These are phyloP conservation scores for Silurus glanis DNA, from an alignment of 2,113 vertebrate genomes.

Conservation along the genomic window DNA sequence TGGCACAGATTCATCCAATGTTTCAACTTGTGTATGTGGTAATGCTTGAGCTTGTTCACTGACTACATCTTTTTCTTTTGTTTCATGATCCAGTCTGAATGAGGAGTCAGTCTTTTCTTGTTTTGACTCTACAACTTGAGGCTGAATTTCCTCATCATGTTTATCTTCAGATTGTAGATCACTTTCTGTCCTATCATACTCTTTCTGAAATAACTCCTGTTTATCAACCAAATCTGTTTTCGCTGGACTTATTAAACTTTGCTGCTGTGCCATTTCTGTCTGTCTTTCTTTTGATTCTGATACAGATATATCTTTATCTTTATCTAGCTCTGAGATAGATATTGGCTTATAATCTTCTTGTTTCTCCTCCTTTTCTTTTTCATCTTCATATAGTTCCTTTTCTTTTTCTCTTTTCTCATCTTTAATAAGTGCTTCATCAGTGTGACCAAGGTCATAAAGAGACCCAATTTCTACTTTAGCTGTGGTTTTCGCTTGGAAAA, in stretches of 20 bases:
- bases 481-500: slow-evolving; percentile 60
- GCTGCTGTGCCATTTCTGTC: neutral
- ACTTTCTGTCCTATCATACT: slow-evolving; percentile 25
- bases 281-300: slow-evolving; percentile 33
- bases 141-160: slow-evolving; percentile 8
- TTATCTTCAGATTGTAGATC: slow-evolving; percentile 38
- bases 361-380: slow-evolving; percentile 52
- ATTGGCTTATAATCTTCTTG: slow-evolving; percentile 20
- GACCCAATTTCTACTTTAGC: slow-evolving; percentile 75
- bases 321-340: slow-evolving; percentile 38
- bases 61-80: slow-evolving; percentile 25
- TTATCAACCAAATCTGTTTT: slow-evolving; percentile 24
- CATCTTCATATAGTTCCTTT: slow-evolving; percentile 52
- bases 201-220: slow-evolving; percentile 30
- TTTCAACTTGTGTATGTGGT: slow-evolving; percentile 4
- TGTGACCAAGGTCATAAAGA: slow-evolving; percentile 70
- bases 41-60: slow-evolving; percentile 10
- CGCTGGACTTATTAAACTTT: slow-evolving; percentile 3
- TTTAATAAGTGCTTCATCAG: slow-evolving; percentile 45
- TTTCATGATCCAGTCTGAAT: slow-evolving; percentile 9
- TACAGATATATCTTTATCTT: neutral
- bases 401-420: slow-evolving; percentile 51
- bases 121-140: slow-evolving; percentile 13
- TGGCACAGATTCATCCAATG: neutral
- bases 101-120: slow-evolving; percentile 11